Conservation (phyloP, 2,888 invertebrate genomes). For the Apantesis nais region DNA sequence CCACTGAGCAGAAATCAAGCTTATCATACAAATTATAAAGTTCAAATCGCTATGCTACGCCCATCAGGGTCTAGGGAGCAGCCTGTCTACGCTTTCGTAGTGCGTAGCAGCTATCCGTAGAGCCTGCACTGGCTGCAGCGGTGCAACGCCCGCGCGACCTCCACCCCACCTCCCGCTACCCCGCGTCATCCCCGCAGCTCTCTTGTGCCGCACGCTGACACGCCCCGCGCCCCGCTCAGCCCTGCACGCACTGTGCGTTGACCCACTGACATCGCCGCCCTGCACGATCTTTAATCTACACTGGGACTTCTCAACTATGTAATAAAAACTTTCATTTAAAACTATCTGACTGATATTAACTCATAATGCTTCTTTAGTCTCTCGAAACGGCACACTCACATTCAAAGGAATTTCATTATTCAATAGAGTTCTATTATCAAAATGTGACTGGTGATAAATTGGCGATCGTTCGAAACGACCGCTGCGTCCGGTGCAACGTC, state of each 20-base stretch:
- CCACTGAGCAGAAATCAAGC: constrained; percentile 23
- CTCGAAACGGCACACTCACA: constrained; percentile 15
- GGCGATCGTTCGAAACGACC: constrained; percentile 25
- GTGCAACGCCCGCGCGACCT: constrained; percentile 75
- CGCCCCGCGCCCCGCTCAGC: constrained; percentile 38
- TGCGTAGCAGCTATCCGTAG: constrained; percentile 67
- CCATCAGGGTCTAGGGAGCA: constrained; percentile 60
- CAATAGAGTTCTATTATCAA: constrained; percentile 19
- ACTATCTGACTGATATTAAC: constrained; percentile 32
- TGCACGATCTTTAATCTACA: constrained; percentile 83
- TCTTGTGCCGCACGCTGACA: constrained; percentile 46
- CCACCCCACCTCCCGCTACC: constrained; percentile 39
- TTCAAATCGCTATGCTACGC: constrained; percentile 41
- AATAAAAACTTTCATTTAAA: constrained; percentile 45
- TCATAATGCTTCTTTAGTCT: constrained; percentile 32
- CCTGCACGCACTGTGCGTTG: constrained; percentile 82
- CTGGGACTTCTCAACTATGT: constrained; percentile 62
- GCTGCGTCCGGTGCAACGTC: constrained; percentile 51
- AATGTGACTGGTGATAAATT: constrained; percentile 24
- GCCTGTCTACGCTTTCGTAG: constrained; percentile 58
- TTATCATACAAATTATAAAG: constrained; percentile 29
- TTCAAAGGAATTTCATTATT: constrained; percentile 1
- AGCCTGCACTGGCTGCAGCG: constrained; percentile 77
- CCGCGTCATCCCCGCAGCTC: constrained; percentile 37
- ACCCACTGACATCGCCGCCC: constrained; percentile 82